These are phyloP conservation scores for Crocallis elinguaria DNA, from an alignment of 2,888 invertebrate genomes.

Conservation along the genomic window DNA sequence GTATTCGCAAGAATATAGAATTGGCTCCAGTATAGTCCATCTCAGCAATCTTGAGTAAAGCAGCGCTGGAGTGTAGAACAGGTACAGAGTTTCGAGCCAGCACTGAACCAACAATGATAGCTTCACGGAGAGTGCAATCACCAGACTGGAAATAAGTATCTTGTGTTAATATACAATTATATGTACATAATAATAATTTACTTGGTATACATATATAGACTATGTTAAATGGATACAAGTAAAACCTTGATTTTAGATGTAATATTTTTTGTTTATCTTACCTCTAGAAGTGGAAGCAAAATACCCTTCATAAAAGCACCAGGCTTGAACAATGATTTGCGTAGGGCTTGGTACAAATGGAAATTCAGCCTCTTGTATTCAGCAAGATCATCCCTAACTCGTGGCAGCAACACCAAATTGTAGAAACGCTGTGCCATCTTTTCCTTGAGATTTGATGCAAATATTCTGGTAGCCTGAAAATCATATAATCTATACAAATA, in stretches of 20 bases:
- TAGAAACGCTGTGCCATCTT: slow-evolving; percentile 98
- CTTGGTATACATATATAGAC: background rate
- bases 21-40: slow-evolving; percentile 99
- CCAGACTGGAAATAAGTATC: slow-evolving; percentile 87
- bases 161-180: background rate
- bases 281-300: slow-evolving; percentile 88
- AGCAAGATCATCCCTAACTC: slow-evolving; percentile 96
- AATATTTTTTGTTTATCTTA: slow-evolving; percentile 41
- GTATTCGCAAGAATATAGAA: slow-evolving; percentile 96
- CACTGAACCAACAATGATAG: slow-evolving; percentile 97
- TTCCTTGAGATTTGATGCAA: slow-evolving; percentile 98
- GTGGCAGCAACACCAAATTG: slow-evolving; percentile 95
- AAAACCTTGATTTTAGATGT: background rate
- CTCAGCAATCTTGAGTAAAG: slow-evolving; percentile 97
- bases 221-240: background rate
- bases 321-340: slow-evolving; percentile 97
- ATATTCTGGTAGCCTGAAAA: slow-evolving; percentile 93
- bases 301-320: slow-evolving; percentile 99
- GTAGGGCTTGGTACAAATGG: slow-evolving; percentile 97
- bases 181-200: no score
- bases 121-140: slow-evolving; percentile 97
- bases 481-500: background rate
- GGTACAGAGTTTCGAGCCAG: slow-evolving; percentile 96
- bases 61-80: slow-evolving; percentile 97
- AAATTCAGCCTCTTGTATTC: slow-evolving; percentile 98